Evolutionary conservation across 2,113 vertebrate genomes (phyloP).

Genomic region (Isichthys henryi): DNA sequence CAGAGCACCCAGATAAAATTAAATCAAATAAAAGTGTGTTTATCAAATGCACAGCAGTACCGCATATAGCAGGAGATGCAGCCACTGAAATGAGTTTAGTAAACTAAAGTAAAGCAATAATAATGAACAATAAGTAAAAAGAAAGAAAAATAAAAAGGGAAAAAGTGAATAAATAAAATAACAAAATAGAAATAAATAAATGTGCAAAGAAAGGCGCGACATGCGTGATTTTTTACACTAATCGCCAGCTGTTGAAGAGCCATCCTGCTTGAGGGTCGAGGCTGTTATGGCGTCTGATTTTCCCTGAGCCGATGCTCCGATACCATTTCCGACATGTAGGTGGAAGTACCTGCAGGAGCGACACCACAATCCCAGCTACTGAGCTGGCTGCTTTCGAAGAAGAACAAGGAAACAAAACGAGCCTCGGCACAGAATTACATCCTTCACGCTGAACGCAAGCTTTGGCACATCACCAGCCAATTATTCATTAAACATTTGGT

Average conservation of each 20-base stretch:
- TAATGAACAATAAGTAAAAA: not conserved
- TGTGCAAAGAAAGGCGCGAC: not conserved
- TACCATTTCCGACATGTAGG: not conserved
- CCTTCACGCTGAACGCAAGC: not conserved
- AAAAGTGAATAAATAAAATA: not conserved
- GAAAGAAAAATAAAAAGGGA: too few relatives aligned
- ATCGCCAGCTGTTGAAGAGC: not conserved
- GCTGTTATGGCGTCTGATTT: not conserved
- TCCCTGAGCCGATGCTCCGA: not conserved
- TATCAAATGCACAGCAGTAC: not conserved
- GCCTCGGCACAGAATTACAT: not conserved
- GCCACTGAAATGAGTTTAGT: not conserved
- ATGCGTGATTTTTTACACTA: not conserved
- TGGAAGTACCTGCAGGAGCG: not conserved
- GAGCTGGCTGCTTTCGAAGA: not conserved
- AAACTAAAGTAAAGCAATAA: not conserved
- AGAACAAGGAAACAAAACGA: not conserved
- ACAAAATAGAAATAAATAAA: not conserved
- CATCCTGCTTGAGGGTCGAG: not conserved
- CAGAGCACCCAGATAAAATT: not conserved
- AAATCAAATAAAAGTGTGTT: not conserved
- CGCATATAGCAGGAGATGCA: not conserved
- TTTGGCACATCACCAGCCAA: not conserved
- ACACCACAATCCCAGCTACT: not conserved
- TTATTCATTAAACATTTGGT: constrained; percentile 2